These are phyloP conservation scores for Mycalesis mineus DNA, from an alignment of 2,888 invertebrate genomes.

Conservation along the genomic window DNA sequence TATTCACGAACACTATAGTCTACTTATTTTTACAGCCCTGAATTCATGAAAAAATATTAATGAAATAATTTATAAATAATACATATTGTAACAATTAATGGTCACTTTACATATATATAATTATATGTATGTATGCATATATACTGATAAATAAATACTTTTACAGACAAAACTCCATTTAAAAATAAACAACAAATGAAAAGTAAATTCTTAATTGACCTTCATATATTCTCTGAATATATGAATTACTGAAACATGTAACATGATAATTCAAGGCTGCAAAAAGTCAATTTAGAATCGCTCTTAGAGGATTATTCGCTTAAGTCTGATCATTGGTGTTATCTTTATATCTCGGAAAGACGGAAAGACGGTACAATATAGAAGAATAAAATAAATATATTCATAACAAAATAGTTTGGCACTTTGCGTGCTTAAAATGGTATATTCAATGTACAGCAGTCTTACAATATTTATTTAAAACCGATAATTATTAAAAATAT, in stretches of 20 bases:
- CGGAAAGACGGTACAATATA: conserved; percentile 38
- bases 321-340: conserved; percentile 70
- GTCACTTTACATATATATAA: neutral
- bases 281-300: conserved; percentile 54
- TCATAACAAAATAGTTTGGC: conserved; percentile 44
- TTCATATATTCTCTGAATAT: conserved; percentile 21
- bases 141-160: neutral
- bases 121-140: neutral
- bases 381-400: conserved; percentile 35
- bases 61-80: neutral
- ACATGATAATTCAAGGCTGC: conserved; percentile 46
- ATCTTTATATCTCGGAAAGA: conserved; percentile 52
- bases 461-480: conserved; percentile 16
- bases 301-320: conserved; percentile 58
- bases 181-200: neutral
- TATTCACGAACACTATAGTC: conserved; percentile 48
- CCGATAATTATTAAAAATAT: conserved; percentile 23
- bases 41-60: conserved; percentile 27
- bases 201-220: conserved; percentile 12
- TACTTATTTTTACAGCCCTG: conserved; percentile 51
- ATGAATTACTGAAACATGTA: conserved; percentile 7
- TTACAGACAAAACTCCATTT: neutral
- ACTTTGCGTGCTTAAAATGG: conserved; percentile 45
- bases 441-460: conserved; percentile 32
- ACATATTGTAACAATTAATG: neutral